phyloP scores from a whole-genome alignment of 2,113 vertebrate species.

The Gallinago jamesoni region DNA sequence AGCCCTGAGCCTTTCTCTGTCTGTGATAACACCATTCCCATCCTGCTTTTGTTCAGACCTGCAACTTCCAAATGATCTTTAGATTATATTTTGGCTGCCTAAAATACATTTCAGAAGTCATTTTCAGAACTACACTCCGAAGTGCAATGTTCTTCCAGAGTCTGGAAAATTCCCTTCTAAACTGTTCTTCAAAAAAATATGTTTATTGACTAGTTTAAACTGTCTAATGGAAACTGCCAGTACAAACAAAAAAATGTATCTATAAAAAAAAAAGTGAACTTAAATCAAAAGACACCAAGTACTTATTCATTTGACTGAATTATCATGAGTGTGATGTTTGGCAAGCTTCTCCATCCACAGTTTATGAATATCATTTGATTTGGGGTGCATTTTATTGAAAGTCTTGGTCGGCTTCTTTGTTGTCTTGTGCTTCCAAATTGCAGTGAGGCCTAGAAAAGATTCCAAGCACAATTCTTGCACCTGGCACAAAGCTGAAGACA shows the following conservation, averaged over 20 bases:
- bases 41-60: slow-evolving; percentile 20
- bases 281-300: not conserved
- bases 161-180: not conserved
- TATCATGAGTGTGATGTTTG: fast-evolving
- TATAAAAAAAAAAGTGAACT: not conserved
- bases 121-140: slow-evolving; percentile 18
- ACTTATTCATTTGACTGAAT: not conserved
- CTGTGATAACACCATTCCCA: not conserved
- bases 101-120: not conserved
- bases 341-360: not conserved
- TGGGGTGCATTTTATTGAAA: not conserved
- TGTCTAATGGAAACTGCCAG: not conserved
- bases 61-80: slow-evolving; percentile 9
- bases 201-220: not conserved
- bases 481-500: slow-evolving; percentile 14
- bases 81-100: not conserved
- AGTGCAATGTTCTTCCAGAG: slow-evolving; percentile 46
- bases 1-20: not conserved
- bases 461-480: not conserved
- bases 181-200: not conserved
- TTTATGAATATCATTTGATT: not conserved
- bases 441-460: not conserved
- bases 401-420: not conserved
- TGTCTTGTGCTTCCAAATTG: not conserved
- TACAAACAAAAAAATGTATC: not conserved